Conservation (phyloP, 2,113 vertebrate genomes). For the Phalacrocorax brasilianus region DNA sequence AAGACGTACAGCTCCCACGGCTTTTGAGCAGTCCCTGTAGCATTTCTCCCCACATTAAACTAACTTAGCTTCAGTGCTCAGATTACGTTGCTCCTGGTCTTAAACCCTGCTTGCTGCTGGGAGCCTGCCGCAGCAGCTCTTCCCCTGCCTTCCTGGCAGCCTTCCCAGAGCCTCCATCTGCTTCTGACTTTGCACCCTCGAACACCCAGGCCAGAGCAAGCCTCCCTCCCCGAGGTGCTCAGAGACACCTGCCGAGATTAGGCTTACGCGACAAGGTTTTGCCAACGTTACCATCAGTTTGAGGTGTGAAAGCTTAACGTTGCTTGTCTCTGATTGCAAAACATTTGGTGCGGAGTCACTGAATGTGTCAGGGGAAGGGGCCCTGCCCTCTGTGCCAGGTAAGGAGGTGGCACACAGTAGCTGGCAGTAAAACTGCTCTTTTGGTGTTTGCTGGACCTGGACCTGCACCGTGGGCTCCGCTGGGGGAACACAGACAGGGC, state of each 20-base stretch:
- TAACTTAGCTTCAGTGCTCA: not conserved
- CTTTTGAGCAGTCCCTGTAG: not conserved
- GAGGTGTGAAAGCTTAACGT: not conserved
- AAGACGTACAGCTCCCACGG: not conserved
- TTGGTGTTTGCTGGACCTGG: not conserved
- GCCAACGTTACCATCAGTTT: fast-evolving
- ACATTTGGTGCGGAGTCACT: not conserved
- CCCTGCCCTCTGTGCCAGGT: too few relatives aligned
- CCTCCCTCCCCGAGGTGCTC: not conserved
- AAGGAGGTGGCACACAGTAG: fast-evolving
- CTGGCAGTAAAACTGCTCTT: not conserved
- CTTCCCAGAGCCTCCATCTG: not conserved
- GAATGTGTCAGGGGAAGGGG: too few relatives aligned
- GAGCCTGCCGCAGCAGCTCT: not conserved
- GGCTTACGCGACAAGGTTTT: not conserved
- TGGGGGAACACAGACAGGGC: not conserved
- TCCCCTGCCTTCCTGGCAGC: not conserved
- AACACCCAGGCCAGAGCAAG: not conserved
- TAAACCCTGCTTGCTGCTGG: not conserved
- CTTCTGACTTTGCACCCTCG: not conserved
- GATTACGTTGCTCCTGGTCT: not conserved
- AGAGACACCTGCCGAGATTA: not conserved
- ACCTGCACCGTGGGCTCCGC: fast-evolving
- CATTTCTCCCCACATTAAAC: not conserved
- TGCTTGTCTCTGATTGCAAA: not conserved